Conservation (phyloP, 2,797 vertebrate genomes). For the Momotus momota region DNA sequence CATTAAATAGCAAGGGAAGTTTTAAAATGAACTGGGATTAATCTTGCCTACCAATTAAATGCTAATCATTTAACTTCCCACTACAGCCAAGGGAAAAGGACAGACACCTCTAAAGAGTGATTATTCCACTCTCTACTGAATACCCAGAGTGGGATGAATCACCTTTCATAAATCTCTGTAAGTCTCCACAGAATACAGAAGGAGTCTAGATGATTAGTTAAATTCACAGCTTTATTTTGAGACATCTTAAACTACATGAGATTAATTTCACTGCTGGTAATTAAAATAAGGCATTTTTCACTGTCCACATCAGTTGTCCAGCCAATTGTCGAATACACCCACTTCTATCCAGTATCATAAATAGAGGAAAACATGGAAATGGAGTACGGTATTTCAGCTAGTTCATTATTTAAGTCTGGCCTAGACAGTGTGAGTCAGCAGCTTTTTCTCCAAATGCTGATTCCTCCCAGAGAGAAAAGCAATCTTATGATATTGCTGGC, state of each 20-base stretch:
- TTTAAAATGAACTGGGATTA: slow-evolving; percentile 28
- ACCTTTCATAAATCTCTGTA: not conserved
- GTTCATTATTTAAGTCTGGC: not conserved
- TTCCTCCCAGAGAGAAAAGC: not conserved
- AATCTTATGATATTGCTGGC: not conserved
- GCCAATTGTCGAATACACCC: not conserved
- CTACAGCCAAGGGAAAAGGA: not conserved
- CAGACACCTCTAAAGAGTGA: slow-evolving; percentile 3
- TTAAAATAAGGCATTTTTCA: not conserved
- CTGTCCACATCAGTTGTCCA: not conserved
- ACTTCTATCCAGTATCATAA: not conserved
- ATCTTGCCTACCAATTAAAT: slow-evolving; percentile 37
- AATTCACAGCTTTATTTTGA: not conserved
- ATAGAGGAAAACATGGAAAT: not conserved
- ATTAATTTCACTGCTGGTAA: not conserved
- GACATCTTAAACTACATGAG: not conserved
- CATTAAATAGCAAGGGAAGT: not conserved
- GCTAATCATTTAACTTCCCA: slow-evolving; percentile 1
- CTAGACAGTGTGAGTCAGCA: accelerated
- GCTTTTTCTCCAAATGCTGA: not conserved
- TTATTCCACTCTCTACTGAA: not conserved
- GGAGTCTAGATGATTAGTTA: not conserved
- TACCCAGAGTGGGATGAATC: not conserved
- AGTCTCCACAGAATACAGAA: not conserved
- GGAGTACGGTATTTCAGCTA: not conserved